phyloP scores from a whole-genome alignment of 92 coral and sea anemone species.

The Ricordea florida region DNA sequence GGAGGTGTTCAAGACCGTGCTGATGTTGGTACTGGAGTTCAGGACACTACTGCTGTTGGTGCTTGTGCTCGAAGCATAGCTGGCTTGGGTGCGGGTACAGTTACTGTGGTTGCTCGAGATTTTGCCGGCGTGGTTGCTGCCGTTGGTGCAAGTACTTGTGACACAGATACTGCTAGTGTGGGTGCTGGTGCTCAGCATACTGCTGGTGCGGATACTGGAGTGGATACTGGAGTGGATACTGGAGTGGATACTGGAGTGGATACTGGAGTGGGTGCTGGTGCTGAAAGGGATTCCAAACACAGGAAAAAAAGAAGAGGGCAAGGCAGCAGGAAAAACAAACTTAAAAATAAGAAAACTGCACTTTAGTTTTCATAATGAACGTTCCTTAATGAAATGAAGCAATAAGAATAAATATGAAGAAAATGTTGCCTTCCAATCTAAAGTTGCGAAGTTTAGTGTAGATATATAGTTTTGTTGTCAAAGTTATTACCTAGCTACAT shows the following conservation, averaged over 20 bases:
- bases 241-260: neutral
- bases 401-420: too few relatives aligned
- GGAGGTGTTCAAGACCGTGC: neutral
- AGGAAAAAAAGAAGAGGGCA: neutral
- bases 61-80: neutral
- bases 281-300: neutral
- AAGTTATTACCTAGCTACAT: too few relatives aligned
- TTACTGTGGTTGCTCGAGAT: neutral
- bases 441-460: too few relatives aligned
- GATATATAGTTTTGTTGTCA: too few relatives aligned
- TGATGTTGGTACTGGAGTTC: neutral
- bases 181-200: too few relatives aligned
- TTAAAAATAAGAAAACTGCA: neutral
- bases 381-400: too few relatives aligned
- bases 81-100: neutral
- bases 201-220: too few relatives aligned
- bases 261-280: neutral
- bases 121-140: too few relatives aligned
- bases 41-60: neutral
- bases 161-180: too few relatives aligned
- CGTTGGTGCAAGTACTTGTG: neutral
- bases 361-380: too few relatives aligned
- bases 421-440: too few relatives aligned
- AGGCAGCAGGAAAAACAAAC: neutral
- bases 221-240: neutral